phyloP scores from a whole-genome alignment of 2,113 vertebrate species.

The Plectropomus leopardus region DNA sequence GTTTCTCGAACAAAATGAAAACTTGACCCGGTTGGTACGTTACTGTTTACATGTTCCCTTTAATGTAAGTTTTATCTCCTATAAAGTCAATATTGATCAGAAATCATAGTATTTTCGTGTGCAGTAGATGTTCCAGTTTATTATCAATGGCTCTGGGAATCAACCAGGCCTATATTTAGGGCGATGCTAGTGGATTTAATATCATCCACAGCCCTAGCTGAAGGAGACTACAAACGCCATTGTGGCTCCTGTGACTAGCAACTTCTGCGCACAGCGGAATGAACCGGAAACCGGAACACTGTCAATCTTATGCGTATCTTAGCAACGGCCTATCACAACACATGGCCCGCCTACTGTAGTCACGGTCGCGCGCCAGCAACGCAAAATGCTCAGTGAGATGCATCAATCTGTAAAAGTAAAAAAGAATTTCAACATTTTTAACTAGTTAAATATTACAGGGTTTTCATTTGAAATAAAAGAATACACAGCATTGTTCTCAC shows the following conservation, averaged over 20 bases:
- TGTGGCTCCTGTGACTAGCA: conserved; percentile 84
- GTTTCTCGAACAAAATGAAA: conserved; percentile 87
- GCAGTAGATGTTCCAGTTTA: conserved; percentile 89
- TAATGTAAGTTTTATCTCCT: conserved; percentile 86
- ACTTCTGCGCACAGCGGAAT: conserved; percentile 68
- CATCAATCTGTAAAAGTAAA: neutral
- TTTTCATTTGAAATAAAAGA: neutral
- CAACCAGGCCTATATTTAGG: conserved; percentile 88
- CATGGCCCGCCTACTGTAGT: conserved; percentile 61
- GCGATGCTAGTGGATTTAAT: conserved; percentile 90
- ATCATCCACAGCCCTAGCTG: conserved; percentile 86
- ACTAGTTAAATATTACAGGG: neutral
- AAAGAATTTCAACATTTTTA: neutral
- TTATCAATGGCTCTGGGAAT: conserved; percentile 88
- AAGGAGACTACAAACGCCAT: conserved; percentile 87
- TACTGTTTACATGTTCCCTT: conserved; percentile 88
- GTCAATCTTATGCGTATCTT: conserved; percentile 73
- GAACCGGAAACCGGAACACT: conserved; percentile 73
- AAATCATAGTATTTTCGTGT: conserved; percentile 89
- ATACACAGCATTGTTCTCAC: neutral
- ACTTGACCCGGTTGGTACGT: conserved; percentile 86
- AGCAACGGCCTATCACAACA: conserved; percentile 74
- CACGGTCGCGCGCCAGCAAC: conserved; percentile 28
- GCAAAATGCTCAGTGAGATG: neutral
- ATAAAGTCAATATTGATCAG: conserved; percentile 83